phyloP scores from a whole-genome alignment of 2,888 invertebrate genomes.

The Mesorhabditis spiculigera region DNA sequence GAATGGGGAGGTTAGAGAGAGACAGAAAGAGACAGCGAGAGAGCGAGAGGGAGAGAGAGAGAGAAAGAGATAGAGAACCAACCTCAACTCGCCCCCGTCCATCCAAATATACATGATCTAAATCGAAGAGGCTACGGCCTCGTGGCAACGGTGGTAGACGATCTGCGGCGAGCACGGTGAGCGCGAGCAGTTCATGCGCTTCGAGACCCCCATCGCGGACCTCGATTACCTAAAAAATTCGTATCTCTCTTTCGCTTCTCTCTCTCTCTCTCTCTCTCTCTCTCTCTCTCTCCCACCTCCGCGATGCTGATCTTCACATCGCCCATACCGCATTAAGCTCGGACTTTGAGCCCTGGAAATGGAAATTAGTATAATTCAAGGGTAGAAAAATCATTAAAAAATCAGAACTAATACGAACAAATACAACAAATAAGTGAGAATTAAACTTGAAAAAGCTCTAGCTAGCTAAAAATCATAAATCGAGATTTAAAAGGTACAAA shows the following conservation, averaged over 20 bases:
- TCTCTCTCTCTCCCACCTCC: background rate
- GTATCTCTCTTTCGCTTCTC: background rate
- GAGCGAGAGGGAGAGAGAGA: too few species aligned
- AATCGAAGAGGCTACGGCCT: conserved; percentile 38
- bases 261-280: background rate
- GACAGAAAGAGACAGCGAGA: too few species aligned
- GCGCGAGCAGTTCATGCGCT: conserved; percentile 35
- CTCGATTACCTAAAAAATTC: conserved; percentile 14
- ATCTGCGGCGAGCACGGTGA: conserved; percentile 32
- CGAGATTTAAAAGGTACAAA: background rate
- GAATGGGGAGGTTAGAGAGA: background rate
- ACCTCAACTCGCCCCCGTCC: conserved; percentile 41
- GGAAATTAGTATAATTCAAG: background rate
- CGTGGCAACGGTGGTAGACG: conserved; percentile 34
- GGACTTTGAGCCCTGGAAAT: background rate
- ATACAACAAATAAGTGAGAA: background rate
- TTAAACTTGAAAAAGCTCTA: background rate
- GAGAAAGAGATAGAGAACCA: conserved; percentile 8
- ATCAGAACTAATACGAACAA: background rate
- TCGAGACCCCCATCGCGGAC: conserved; percentile 37
- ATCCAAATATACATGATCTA: conserved; percentile 42
- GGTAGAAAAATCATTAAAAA: background rate
- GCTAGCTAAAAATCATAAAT: background rate
- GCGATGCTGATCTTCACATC: background rate
- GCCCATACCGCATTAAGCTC: background rate